Evolutionary conservation across 2,888 invertebrate genomes (phyloP).

Genomic region (Pollenia amentaria): DNA sequence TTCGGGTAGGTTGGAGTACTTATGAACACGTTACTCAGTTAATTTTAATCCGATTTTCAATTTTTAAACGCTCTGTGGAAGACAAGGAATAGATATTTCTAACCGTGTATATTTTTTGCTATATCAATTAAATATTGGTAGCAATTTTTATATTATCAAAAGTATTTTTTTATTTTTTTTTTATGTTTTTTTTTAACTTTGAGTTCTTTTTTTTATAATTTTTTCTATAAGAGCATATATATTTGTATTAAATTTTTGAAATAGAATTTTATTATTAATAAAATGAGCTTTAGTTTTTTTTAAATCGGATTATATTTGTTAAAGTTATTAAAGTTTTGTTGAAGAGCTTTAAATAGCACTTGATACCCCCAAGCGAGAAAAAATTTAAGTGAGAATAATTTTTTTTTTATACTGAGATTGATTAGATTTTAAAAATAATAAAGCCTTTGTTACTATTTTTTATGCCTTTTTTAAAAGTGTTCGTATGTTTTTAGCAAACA

Average conservation of each 20-base stretch:
- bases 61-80: too few species aligned
- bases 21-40: too few species aligned
- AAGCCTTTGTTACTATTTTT: too few species aligned
- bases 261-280: background rate
- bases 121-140: background rate
- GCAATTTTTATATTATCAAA: background rate
- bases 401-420: too few species aligned
- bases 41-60: too few species aligned
- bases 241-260: background rate
- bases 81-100: background rate
- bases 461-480: too few species aligned
- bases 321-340: too few species aligned
- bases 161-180: background rate
- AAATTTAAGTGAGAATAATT: too few species aligned
- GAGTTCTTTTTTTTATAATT: background rate
- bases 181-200: background rate
- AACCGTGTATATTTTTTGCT: background rate
- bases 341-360: too few species aligned
- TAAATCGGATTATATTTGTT: background rate
- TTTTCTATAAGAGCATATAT: background rate
- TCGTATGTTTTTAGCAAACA: fast-evolving
- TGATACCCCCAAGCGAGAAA: too few species aligned
- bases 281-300: background rate
- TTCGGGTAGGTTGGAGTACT: too few species aligned
- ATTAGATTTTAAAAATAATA: too few species aligned